Evolutionary conservation across 2,797 vertebrate species (phyloP).

Genomic region (Hybognathus amarus): DNA sequence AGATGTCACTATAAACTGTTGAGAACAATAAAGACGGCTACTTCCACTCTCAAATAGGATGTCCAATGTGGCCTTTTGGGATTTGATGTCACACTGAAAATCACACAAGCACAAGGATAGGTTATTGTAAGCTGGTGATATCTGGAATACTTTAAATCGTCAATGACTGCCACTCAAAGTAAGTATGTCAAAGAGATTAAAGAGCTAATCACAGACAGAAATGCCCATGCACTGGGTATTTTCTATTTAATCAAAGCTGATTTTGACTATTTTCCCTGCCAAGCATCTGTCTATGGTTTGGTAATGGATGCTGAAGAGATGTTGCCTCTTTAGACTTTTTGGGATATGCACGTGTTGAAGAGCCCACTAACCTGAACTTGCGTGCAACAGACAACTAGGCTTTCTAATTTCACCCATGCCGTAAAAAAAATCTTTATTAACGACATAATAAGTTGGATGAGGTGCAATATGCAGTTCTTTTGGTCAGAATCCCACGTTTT

Average conservation of each 20-base stretch:
- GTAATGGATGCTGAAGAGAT: conserved; percentile 53
- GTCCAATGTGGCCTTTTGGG: not conserved
- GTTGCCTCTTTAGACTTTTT: conserved; percentile 12
- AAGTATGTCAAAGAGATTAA: conserved; percentile 66
- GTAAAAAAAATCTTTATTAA: not conserved
- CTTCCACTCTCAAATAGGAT: not conserved
- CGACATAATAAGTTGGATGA: not conserved
- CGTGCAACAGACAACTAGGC: not conserved
- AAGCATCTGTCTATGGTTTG: conserved; percentile 54
- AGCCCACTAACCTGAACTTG: not conserved
- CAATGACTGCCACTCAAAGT: conserved; percentile 43
- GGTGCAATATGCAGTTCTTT: not conserved
- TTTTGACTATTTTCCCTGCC: conserved; percentile 63
- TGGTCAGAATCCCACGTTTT: not conserved
- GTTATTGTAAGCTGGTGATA: conserved; percentile 37
- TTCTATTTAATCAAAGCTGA: conserved; percentile 68
- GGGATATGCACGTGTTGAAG: not conserved
- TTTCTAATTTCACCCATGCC: not conserved
- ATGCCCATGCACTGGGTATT: conserved; percentile 59
- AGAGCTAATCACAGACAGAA: conserved; percentile 66
- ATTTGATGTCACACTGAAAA: not conserved
- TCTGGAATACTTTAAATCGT: conserved; percentile 44
- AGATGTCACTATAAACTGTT: not conserved
- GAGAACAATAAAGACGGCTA: not conserved
- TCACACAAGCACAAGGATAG: not conserved